Evolutionary conservation across 2,113 vertebrate genomes (phyloP).

Genomic region (Sturnus vulgaris): DNA sequence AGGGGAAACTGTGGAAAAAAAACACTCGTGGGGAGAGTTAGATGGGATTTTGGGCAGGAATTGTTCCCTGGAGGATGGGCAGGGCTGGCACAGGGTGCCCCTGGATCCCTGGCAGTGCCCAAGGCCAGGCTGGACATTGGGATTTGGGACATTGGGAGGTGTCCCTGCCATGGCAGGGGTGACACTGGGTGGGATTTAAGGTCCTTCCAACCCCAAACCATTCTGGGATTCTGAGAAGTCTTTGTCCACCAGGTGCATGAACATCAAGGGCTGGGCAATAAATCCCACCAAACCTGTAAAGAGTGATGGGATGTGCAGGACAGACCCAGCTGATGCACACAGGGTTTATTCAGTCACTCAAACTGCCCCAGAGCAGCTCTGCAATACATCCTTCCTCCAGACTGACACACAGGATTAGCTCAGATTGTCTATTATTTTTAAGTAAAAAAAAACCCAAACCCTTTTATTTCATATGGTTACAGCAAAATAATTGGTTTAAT

Average conservation of each 20-base stretch:
- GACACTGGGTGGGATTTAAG: not conserved
- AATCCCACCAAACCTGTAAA: not conserved
- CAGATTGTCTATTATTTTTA: not conserved
- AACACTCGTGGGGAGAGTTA: accelerated
- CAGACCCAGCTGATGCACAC: accelerated
- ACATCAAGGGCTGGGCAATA: not conserved
- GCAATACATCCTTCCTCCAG: not conserved
- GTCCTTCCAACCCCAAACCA: not conserved
- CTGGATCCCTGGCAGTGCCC: not conserved
- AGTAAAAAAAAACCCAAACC: not conserved
- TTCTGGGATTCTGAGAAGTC: not conserved
- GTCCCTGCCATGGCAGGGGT: not conserved
- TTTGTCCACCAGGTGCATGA: accelerated
- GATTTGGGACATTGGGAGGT: not conserved
- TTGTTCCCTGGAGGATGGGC: not conserved
- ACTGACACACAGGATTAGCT: not conserved
- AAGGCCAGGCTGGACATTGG: not conserved
- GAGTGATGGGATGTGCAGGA: not conserved
- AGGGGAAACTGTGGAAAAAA: not conserved
- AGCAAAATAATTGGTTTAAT: not conserved
- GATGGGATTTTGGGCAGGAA: not conserved
- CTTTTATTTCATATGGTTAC: not conserved
- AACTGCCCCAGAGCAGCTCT: not conserved
- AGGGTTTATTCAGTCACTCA: not conserved
- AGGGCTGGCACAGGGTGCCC: not conserved